These are phyloP conservation scores for Cheilosia grossa DNA, from an alignment of 2,888 invertebrate genomes.

Conservation along the genomic window DNA sequence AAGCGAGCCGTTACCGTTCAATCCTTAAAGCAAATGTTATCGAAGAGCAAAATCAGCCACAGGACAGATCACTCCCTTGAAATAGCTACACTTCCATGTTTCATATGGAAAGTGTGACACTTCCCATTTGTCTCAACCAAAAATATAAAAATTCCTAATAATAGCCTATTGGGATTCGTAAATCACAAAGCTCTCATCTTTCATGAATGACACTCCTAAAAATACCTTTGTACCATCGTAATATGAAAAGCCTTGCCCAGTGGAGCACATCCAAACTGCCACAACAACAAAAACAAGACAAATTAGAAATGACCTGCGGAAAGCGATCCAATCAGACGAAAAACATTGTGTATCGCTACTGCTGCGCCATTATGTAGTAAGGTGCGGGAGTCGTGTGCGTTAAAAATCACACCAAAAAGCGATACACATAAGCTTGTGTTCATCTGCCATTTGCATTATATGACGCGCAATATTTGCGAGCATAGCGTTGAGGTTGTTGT, in stretches of 20 bases:
- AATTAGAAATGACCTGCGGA: constrained; percentile 30
- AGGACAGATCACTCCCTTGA: too few species aligned
- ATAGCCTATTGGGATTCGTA: constrained; percentile 4
- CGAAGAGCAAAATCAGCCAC: too few species aligned
- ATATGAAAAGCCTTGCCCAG: background rate
- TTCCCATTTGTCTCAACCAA: background rate
- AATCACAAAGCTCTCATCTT: constrained; percentile 3
- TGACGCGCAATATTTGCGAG: constrained; percentile 1
- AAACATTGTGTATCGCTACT: constrained; percentile 1
- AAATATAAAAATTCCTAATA: constrained; percentile 17
- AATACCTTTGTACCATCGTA: background rate
- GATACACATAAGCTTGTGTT: constrained; percentile 7
- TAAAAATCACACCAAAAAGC: constrained; percentile 26
- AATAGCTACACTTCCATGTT: too few species aligned
- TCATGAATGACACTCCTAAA: constrained; percentile 14
- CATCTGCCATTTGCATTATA: background rate
- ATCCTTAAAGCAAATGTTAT: too few species aligned
- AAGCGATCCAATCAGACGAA: constrained; percentile 37
- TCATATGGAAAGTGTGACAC: too few species aligned
- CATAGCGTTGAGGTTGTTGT: background rate
- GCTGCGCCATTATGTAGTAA: background rate
- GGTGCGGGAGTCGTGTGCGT: constrained; percentile 9
- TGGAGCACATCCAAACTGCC: background rate
- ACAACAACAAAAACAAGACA: constrained; percentile 4
- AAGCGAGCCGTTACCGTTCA: too few species aligned